Percentiles rank a stretch among this genome's conserved stretches.
These are phyloP conservation scores for Caenorhabditis elegans DNA, from an alignment of 1,140 invertebrate genomes.

Conservation along the genomic window WBcel235 BX284605.5:8552501-8553000, in stretches of 20 bases:
- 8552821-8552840: slow-evolving; percentile 81
- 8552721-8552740: not conserved
- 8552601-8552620: not conserved
- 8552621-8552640: not conserved
- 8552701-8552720: not conserved
- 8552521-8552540: no score
- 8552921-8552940: no score
- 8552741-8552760: not conserved
- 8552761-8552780: slow-evolving; percentile 36
- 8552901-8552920: no score
- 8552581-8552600: not conserved
- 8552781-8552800: slow-evolving; percentile 47
- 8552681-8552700: not conserved
- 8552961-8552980: not conserved
- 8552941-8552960: slow-evolving; percentile 10
- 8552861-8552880: slow-evolving; percentile 93
- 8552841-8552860: slow-evolving; percentile 91
- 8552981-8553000: no score
- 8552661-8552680: not conserved
- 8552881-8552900: slow-evolving; percentile 99
- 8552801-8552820: slow-evolving; percentile 44
- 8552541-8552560: not conserved
- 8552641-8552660: not conserved
- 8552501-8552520: no score
- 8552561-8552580: not conserved